Evolutionary conservation across 1,140 invertebrate genomes (phyloP).

Genomic region (Alviniconcha marisindica): DNA sequence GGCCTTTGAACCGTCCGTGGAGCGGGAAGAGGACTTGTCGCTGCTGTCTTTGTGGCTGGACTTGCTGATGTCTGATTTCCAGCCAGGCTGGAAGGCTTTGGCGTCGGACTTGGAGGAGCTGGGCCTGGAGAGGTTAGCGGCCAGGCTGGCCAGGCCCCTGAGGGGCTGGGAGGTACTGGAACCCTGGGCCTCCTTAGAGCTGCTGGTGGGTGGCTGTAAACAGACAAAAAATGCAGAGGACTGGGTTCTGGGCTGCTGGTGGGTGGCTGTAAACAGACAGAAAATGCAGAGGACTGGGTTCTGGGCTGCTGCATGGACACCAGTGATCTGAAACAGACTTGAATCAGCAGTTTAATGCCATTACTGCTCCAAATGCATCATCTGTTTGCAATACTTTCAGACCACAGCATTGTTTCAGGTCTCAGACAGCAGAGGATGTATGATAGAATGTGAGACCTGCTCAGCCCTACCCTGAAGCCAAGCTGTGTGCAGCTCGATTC

Average conservation of each 20-base stretch:
- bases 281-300: too few species aligned
- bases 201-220: conserved; percentile 30
- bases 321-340: too few species aligned
- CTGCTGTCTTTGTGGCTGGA: conserved; percentile 41
- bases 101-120: conserved; percentile 55
- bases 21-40: conserved; percentile 35
- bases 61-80: conserved; percentile 47
- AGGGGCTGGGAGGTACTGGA: conserved; percentile 66
- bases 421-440: too few species aligned
- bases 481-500: too few species aligned
- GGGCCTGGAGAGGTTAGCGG: conserved; percentile 73
- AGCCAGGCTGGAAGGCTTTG: conserved; percentile 50
- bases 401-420: too few species aligned
- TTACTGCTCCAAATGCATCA: too few species aligned
- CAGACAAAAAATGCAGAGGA: too few species aligned
- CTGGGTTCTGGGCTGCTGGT: conserved; percentile 44
- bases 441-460: too few species aligned
- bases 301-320: too few species aligned
- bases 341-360: too few species aligned
- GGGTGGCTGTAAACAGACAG: conserved; percentile 16
- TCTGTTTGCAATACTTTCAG: too few species aligned
- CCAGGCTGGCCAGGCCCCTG: conserved; percentile 75
- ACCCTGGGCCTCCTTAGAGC: conserved; percentile 41
- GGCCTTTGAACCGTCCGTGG: conserved; percentile 40
- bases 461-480: too few species aligned